Conservation (phyloP, 2,888 invertebrate species). For the Pteria penguin region DNA sequence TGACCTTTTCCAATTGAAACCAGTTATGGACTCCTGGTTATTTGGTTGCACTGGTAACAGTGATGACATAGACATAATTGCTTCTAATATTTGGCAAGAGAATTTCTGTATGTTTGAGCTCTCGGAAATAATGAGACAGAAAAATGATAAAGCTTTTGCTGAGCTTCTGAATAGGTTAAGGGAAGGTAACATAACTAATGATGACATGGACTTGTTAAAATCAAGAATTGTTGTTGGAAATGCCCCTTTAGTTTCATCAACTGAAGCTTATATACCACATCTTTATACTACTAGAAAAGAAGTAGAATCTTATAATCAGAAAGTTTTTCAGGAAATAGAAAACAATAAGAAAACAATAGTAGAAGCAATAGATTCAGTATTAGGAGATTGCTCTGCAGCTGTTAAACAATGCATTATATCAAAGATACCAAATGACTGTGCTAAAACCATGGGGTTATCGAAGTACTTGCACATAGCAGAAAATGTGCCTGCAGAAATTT, state of each 20-base stretch:
- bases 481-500: constrained; percentile 33
- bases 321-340: too few relatives aligned
- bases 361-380: constrained; percentile 37
- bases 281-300: constrained; percentile 25
- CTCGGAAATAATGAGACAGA: constrained; percentile 52
- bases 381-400: constrained; percentile 36
- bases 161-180: constrained; percentile 51
- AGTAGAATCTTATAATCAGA: background rate
- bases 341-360: too few relatives aligned
- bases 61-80: constrained; percentile 26
- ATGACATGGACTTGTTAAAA: constrained; percentile 38
- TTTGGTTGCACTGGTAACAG: background rate
- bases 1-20: constrained; percentile 24
- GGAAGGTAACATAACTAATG: constrained; percentile 41
- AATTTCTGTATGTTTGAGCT: constrained; percentile 50
- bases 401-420: constrained; percentile 28
- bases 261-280: constrained; percentile 32
- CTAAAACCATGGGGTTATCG: constrained; percentile 36
- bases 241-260: background rate
- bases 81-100: constrained; percentile 43
- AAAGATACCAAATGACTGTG: constrained; percentile 41
- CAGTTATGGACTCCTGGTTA: constrained; percentile 19
- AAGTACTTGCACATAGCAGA: constrained; percentile 30
- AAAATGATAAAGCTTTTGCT: constrained; percentile 51
- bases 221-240: constrained; percentile 6